Evolutionary conservation across 2,113 vertebrate genomes (phyloP), one percentile per base, ranked within the genome.

Genomic region (Eurypyga helias): DNA sequence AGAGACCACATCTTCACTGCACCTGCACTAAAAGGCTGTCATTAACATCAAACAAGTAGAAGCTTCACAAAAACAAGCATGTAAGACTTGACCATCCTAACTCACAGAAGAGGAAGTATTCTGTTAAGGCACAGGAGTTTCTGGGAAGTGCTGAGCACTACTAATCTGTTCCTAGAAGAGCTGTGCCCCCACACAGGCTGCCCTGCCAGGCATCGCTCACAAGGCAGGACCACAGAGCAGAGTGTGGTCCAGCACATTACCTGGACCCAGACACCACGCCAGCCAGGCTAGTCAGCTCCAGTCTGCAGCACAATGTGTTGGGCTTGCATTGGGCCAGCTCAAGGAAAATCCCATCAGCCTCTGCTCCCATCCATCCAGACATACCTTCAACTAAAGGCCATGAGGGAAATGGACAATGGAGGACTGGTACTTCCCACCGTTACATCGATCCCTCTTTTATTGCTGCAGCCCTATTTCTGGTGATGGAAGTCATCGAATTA

Each of bases 211-310:
- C 36, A 75, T 24, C 4, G 3, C 33, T 51, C 14, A 20, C 10
- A 28, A 28, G 33, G 18, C 51, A 61, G 0, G 3, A 25, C 33
- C 48, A 28, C 1, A 3, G 55, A 84, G 55, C 65, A 58, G 34
- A 43, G 11, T 3, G 38, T 0, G 19, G 25, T 19, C 43, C 91
- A 36, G 61, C 1, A 3, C 3, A 1, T 31, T 38, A 38, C 24
- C 13, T 9, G 31, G 54, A 26, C 31, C 14, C 54, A 7, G 2
- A 20, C 17, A 31, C 9, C 31, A 7, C 2, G 3, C 24, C 46
- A 57, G 31, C 1, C 29, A 34, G 38, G 38, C 9, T 89, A 7
- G 55, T 6, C 73, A 81, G 81, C 28, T 75, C 46, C 84, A 33
- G 60, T 2, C 23, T 58, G 34, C 51, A 65, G 45, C 41, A 25